Evolutionary conservation across 2,888 invertebrate genomes (phyloP).

Genomic region (Gonocerus acuteangulatus): DNA sequence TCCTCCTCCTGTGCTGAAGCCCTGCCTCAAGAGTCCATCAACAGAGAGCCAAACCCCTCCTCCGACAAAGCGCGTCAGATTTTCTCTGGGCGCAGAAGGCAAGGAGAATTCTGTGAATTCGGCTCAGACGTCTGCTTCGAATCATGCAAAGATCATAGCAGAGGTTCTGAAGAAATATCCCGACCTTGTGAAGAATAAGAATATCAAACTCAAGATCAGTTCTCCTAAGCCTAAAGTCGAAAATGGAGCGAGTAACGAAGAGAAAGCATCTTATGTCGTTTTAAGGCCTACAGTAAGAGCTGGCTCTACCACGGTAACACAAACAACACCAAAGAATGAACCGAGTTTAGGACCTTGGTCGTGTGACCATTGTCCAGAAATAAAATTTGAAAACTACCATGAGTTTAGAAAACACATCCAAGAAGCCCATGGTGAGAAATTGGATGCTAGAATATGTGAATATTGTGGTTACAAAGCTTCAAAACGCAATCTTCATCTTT

Average conservation of each 20-base stretch:
- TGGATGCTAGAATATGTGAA: conserved; percentile 70
- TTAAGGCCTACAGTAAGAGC: conserved; percentile 42
- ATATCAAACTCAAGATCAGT: conserved; percentile 76
- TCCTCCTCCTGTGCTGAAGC: not conserved
- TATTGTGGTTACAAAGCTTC: conserved; percentile 72
- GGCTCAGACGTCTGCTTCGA: conserved; percentile 42
- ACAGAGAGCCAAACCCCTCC: conserved; percentile 28
- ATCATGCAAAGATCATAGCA: conserved; percentile 79
- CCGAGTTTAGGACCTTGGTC: conserved; percentile 1
- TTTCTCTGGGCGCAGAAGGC: conserved; percentile 53
- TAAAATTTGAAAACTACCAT: conserved; percentile 42
- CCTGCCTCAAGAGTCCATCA: not conserved
- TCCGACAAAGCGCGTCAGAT: conserved; percentile 47
- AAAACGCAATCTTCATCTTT: conserved; percentile 64
- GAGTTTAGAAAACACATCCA: conserved; percentile 71
- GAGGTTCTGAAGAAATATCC: conserved; percentile 77
- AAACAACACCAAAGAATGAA: not conserved
- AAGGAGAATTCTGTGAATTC: conserved; percentile 47
- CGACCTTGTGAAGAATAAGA: conserved; percentile 76
- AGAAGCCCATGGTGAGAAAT: conserved; percentile 69
- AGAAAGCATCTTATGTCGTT: conserved; percentile 46
- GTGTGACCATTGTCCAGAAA: conserved; percentile 16
- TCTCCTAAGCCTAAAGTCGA: conserved; percentile 48
- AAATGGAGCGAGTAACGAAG: conserved; percentile 29
- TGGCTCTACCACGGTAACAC: conserved; percentile 16